phyloP scores from a whole-genome alignment of 1,140 invertebrate species.

The Leptinotarsa defecta region DNA sequence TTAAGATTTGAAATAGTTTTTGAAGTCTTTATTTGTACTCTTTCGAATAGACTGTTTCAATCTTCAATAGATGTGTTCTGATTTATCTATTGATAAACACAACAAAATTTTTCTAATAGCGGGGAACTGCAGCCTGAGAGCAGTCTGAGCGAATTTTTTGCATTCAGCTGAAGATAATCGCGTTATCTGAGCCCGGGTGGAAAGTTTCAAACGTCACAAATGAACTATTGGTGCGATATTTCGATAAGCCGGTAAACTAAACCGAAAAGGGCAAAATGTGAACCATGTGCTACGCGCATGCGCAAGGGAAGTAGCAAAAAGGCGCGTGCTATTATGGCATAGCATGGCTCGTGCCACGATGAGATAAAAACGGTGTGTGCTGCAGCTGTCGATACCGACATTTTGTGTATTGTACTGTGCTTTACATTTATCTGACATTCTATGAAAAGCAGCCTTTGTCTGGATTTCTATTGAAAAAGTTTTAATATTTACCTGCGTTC shows the following conservation, averaged over 20 bases:
- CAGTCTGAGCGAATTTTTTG: not conserved
- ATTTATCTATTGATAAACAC: not conserved
- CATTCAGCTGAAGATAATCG: not conserved
- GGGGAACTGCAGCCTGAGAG: too few relatives aligned
- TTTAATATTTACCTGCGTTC: conserved; percentile 28
- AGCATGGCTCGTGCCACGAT: conserved; percentile 23
- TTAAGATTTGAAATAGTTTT: too few relatives aligned
- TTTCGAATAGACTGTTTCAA: not conserved
- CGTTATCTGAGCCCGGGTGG: not conserved
- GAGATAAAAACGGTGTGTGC: conserved; percentile 29
- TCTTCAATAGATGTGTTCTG: not conserved
- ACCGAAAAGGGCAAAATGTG: conserved; percentile 22
- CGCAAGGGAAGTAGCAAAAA: conserved; percentile 14
- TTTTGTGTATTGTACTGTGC: conserved; percentile 25
- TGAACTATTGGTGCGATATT: not conserved
- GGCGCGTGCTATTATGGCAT: conserved; percentile 27
- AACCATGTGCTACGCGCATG: not conserved
- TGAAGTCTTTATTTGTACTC: too few relatives aligned
- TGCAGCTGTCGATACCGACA: conserved; percentile 30
- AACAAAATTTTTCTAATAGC: too few relatives aligned
- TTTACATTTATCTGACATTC: conserved; percentile 32
- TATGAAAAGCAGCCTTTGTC: conserved; percentile 26
- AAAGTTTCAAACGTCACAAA: not conserved
- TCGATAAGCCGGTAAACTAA: not conserved
- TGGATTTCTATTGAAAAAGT: conserved; percentile 28